Percentiles rank a stretch among this genome's conserved stretches.
Evolutionary conservation across 2,888 invertebrate species (phyloP).

Genomic region (Tupiocoris notatus): DNA sequence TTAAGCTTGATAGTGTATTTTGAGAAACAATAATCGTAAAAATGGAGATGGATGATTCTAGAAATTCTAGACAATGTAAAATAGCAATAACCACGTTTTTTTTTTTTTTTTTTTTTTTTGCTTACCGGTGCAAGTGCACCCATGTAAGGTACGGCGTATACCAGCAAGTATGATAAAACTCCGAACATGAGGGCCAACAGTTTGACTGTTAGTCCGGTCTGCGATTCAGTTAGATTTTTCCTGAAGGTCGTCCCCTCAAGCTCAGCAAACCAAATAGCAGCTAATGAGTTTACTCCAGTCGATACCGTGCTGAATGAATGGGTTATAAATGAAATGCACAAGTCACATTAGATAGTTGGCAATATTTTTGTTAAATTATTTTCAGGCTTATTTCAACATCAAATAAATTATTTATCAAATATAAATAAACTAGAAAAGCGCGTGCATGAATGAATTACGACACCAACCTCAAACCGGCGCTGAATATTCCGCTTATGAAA

Average conservation of each 20-base stretch:
- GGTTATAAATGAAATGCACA: too few relatives aligned
- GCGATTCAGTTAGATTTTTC: conserved; percentile 50
- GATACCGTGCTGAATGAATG: conserved; percentile 62
- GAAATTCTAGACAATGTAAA: too few relatives aligned
- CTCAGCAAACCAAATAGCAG: conserved; percentile 59
- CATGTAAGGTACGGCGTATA: conserved; percentile 57
- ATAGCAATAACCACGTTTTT: too few relatives aligned
- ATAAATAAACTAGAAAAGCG: too few relatives aligned
- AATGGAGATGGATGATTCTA: too few relatives aligned
- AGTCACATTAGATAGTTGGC: too few relatives aligned
- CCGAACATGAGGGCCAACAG: conserved; percentile 56
- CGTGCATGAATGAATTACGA: too few relatives aligned
- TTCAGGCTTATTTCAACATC: too few relatives aligned
- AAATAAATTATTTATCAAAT: too few relatives aligned
- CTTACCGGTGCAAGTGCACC: conserved; percentile 56
- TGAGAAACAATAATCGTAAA: too few relatives aligned
- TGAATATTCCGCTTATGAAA: conserved; percentile 60
- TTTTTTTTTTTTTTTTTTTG: conserved; percentile 6
- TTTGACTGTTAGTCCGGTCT: conserved; percentile 55
- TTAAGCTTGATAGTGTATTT: too few relatives aligned
- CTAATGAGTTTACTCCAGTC: conserved; percentile 59
- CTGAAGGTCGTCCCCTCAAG: conserved; percentile 51
- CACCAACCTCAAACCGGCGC: conserved; percentile 60
- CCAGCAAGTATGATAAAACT: conserved; percentile 55
- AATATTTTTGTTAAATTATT: too few relatives aligned